These are phyloP conservation scores for Coenonympha glycerion DNA, from an alignment of 2,888 invertebrate genomes.

Conservation along the genomic window DNA sequence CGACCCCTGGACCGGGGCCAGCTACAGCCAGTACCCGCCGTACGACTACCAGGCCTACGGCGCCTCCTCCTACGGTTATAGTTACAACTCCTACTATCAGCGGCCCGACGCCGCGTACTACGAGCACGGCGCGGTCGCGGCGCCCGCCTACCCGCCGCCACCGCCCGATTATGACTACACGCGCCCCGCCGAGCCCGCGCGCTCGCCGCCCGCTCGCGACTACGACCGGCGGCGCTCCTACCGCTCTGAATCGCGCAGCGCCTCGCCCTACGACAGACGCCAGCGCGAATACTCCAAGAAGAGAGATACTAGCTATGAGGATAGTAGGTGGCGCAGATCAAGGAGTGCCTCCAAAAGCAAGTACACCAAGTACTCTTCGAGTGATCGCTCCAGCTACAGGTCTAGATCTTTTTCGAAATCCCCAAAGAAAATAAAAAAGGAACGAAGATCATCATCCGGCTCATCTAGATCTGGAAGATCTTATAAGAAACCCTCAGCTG, in stretches of 20 bases:
- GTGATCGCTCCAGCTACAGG: conserved; percentile 53
- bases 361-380: conserved; percentile 54
- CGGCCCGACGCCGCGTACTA: conserved; percentile 44
- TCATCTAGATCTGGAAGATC: conserved; percentile 53
- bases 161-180: conserved; percentile 36
- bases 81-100: conserved; percentile 55
- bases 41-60: conserved; percentile 58
- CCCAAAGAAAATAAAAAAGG: conserved; percentile 21
- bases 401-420: conserved; percentile 51
- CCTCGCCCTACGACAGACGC: conserved; percentile 48
- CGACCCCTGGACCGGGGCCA: conserved; percentile 68
- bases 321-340: conserved; percentile 40
- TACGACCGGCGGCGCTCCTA: conserved; percentile 40
- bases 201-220: conserved; percentile 37
- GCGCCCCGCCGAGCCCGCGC: conserved; percentile 30
- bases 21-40: conserved; percentile 59
- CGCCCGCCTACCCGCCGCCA: conserved; percentile 34
- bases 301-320: conserved; percentile 47
- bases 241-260: conserved; percentile 49
- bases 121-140: conserved; percentile 45
- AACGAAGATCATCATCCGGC: conserved; percentile 36
- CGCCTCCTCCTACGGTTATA: conserved; percentile 46
- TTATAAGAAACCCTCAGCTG: conserved; percentile 39
- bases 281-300: conserved; percentile 48
- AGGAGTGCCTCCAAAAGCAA: conserved; percentile 47